A percentile compares a stretch with the other conserved stretches of the same genome.
phyloP scores from a whole-genome alignment of 2,797 vertebrate species.

The Artibeus lituratus region DNA sequence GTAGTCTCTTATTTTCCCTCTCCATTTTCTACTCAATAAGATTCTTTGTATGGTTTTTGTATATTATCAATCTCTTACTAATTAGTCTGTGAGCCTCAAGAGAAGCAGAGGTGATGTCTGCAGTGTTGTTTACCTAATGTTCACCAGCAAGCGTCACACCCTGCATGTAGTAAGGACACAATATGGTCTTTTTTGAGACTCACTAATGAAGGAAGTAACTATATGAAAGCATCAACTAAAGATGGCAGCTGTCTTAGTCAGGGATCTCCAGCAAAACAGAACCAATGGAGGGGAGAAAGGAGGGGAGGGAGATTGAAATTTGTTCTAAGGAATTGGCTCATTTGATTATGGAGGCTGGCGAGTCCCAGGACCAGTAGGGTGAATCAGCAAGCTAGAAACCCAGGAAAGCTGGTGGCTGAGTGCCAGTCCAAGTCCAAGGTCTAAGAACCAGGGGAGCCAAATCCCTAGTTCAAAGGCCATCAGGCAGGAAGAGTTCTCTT shows the following conservation, averaged over 20 bases:
- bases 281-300: neutral
- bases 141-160: neutral
- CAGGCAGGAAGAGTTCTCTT: neutral
- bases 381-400: neutral
- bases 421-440: neutral
- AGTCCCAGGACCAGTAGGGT: neutral
- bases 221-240: neutral
- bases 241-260: neutral
- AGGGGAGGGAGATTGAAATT: neutral
- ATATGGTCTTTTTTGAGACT: neutral
- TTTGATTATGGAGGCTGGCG: neutral
- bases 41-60: neutral
- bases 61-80: neutral
- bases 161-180: neutral
- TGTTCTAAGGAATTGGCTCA: neutral
- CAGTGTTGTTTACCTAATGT: neutral
- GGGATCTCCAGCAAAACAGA: neutral
- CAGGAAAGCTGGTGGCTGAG: neutral
- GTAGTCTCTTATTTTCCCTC: neutral
- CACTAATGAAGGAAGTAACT: constrained; percentile 2
- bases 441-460: neutral
- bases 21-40: neutral
- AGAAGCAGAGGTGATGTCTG: neutral
- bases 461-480: neutral
- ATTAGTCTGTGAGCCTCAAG: neutral